Evolutionary conservation across 2,888 invertebrate genomes (phyloP).

Genomic region (Carpatolechia fugitivella): DNA sequence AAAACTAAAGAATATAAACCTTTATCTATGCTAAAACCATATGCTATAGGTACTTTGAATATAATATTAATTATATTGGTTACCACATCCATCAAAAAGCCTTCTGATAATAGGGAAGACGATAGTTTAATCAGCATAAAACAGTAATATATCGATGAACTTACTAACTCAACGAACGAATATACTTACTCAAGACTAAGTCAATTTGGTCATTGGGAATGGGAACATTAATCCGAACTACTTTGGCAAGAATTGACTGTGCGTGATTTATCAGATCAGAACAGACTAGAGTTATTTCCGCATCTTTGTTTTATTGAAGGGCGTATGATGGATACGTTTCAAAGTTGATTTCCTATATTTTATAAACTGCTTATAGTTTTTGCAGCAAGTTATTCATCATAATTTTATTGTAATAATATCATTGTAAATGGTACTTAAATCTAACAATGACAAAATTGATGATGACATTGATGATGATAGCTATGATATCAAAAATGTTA

Average conservation of each 20-base stretch:
- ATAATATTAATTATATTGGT: too few relatives aligned
- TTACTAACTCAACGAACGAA: background rate
- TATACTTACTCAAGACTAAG: background rate
- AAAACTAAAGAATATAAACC: too few relatives aligned
- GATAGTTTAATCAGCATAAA: background rate
- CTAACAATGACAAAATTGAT: too few relatives aligned
- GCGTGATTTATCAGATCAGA: background rate
- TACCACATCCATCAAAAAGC: too few relatives aligned
- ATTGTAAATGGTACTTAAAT: too few relatives aligned
- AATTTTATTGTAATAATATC: too few relatives aligned
- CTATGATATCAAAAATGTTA: too few relatives aligned
- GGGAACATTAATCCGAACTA: too few relatives aligned
- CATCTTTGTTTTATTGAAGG: constrained; percentile 8
- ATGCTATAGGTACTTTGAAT: too few relatives aligned
- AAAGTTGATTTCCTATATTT: background rate
- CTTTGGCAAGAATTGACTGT: background rate
- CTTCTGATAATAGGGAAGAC: too few relatives aligned
- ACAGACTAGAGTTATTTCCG: background rate
- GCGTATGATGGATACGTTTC: background rate
- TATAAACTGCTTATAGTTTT: background rate
- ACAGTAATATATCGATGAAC: background rate
- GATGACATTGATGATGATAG: too few relatives aligned
- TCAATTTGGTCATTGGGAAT: background rate
- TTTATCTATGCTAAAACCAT: too few relatives aligned
- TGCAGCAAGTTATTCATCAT: background rate